Conservation (phyloP, 2,113 vertebrate genomes). For the Prochilodus magdalenae region DNA sequence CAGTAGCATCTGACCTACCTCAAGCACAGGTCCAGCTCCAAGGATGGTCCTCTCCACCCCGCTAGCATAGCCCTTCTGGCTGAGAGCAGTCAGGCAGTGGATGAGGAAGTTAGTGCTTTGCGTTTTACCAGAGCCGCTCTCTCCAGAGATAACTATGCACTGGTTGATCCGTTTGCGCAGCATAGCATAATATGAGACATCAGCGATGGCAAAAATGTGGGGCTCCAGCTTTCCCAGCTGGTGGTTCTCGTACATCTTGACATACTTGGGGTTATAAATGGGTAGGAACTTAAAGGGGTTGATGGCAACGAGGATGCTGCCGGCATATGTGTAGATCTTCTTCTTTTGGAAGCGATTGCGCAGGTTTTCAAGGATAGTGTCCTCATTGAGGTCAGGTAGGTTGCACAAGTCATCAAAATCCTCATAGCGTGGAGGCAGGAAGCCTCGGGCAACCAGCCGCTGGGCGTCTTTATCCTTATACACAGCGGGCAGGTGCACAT, state of each 20-base stretch:
- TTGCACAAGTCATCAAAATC: conserved; percentile 95
- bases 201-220: conserved; percentile 96
- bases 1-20: conserved; percentile 79
- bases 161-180: conserved; percentile 92
- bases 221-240: conserved; percentile 96
- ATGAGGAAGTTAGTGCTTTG: conserved; percentile 99
- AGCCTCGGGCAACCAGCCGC: conserved; percentile 87
- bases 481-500: conserved; percentile 82
- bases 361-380: conserved; percentile 87
- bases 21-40: conserved; percentile 95
- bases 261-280: conserved; percentile 98
- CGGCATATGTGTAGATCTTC: conserved; percentile 96
- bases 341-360: conserved; percentile 90
- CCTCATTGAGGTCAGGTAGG: conserved; percentile 88
- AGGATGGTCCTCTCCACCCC: conserved; percentile 97
- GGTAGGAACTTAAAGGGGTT: conserved; percentile 98
- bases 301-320: conserved; percentile 95
- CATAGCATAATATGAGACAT: conserved; percentile 96
- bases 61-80: conserved; percentile 97
- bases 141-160: conserved; percentile 98
- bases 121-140: conserved; percentile 97
- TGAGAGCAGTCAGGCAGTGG: conserved; percentile 95
- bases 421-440: conserved; percentile 88
- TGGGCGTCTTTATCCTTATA: conserved; percentile 80
- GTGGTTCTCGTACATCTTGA: conserved; percentile 98